Percentiles rank a stretch among this genome's conserved stretches.
Evolutionary conservation across 2,888 invertebrate genomes (phyloP).

Genomic region (Synergus itoensis): DNA sequence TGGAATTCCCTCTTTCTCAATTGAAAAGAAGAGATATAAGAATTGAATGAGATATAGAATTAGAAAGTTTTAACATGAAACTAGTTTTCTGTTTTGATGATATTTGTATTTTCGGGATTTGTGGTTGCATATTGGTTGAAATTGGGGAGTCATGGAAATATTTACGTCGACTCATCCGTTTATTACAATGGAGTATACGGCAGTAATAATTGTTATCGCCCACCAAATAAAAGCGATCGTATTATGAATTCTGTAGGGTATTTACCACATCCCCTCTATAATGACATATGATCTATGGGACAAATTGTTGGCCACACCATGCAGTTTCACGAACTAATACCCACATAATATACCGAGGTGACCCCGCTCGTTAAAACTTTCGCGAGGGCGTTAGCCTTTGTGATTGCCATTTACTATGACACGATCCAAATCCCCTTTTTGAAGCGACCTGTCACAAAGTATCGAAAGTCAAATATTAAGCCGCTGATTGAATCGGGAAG

Average conservation of each 20-base stretch:
- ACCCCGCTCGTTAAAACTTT: slow-evolving; percentile 56
- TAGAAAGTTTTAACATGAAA: too few relatives aligned
- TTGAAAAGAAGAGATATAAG: not conserved
- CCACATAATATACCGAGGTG: slow-evolving; percentile 68
- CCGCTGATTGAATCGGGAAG: slow-evolving; percentile 42
- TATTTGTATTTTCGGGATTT: not conserved
- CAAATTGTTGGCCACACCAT: slow-evolving; percentile 68
- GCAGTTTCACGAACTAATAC: slow-evolving; percentile 67
- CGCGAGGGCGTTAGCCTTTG: slow-evolving; percentile 52
- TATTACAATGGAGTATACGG: slow-evolving; percentile 19
- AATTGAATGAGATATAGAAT: too few relatives aligned
- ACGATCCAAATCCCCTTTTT: slow-evolving; percentile 37
- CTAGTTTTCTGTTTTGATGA: not conserved
- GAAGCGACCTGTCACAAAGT: slow-evolving; percentile 44
- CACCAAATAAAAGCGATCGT: slow-evolving; percentile 29
- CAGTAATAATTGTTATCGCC: slow-evolving; percentile 39
- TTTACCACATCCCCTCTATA: slow-evolving; percentile 36
- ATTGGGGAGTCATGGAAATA: slow-evolving; percentile 6
- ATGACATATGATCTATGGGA: slow-evolving; percentile 60
- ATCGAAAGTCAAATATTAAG: slow-evolving; percentile 56
- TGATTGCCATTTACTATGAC: slow-evolving; percentile 50
- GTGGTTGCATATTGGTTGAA: not conserved
- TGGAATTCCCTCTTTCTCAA: too few relatives aligned
- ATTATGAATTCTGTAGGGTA: slow-evolving; percentile 35
- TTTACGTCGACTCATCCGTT: slow-evolving; percentile 24